Conservation (phyloP, 2,888 invertebrate genomes). For the Lasioglossum figueresi region DNA sequence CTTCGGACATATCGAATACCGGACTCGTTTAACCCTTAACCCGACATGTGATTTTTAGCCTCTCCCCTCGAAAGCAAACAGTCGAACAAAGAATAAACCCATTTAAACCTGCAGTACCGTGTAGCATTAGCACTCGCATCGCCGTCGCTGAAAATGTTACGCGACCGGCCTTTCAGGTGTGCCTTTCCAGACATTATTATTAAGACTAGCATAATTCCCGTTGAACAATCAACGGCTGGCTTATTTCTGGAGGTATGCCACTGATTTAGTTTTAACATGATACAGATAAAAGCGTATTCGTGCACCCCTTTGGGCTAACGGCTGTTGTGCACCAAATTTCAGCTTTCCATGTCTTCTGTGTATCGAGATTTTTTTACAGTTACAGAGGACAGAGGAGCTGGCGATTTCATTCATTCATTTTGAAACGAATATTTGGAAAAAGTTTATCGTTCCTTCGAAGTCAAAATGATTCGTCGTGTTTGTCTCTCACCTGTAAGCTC, state of each 20-base stretch:
- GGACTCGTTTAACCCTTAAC: not conserved
- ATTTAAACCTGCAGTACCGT: not conserved
- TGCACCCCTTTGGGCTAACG: too few species aligned
- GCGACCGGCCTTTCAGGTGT: not conserved
- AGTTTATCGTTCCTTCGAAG: not conserved
- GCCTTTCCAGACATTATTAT: not conserved
- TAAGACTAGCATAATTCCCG: too few species aligned
- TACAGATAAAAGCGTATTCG: too few species aligned
- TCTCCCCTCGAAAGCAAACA: not conserved
- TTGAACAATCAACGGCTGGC: too few species aligned
- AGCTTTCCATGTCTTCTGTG: too few species aligned
- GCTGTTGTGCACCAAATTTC: too few species aligned
- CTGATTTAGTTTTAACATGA: too few species aligned
- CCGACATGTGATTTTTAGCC: not conserved
- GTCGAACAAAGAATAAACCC: not conserved
- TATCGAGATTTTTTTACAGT: too few species aligned
- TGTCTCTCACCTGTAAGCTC: slow-evolving; percentile 86
- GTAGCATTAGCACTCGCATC: not conserved
- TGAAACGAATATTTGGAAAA: too few species aligned
- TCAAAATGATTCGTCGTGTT: not conserved
- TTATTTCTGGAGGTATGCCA: too few species aligned
- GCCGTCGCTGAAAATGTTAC: not conserved
- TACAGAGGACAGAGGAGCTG: too few species aligned
- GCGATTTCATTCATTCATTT: too few species aligned
- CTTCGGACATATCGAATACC: not conserved